These are phyloP conservation scores for Alectura lathami DNA, from an alignment of 2,113 vertebrate species.

Conservation along the genomic window DNA sequence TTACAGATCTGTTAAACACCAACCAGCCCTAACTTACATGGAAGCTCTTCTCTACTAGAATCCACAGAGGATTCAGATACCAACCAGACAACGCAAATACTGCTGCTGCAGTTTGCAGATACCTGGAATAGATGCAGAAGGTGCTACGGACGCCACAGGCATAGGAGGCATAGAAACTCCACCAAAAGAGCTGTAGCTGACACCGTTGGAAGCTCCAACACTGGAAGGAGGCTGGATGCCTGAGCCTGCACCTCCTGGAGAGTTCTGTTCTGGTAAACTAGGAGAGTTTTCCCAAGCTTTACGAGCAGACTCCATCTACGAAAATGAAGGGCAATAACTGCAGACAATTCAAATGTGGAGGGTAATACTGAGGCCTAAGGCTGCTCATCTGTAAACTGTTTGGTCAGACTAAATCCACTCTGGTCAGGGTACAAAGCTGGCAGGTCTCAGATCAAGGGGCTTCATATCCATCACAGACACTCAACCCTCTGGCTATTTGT, in stretches of 20 bases:
- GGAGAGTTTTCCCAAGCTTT: slow-evolving; percentile 99
- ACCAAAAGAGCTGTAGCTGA: slow-evolving; percentile 96
- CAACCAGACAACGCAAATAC: not conserved
- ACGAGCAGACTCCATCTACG: slow-evolving; percentile 96
- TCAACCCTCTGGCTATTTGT: not conserved
- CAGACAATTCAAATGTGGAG: not conserved
- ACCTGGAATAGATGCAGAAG: slow-evolving; percentile 98
- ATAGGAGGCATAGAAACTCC: slow-evolving; percentile 96
- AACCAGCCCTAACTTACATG: not conserved
- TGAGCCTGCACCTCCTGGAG: slow-evolving; percentile 83
- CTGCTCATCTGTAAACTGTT: not conserved
- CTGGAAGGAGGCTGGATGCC: slow-evolving; percentile 90
- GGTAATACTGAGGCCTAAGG: not conserved
- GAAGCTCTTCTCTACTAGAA: not conserved
- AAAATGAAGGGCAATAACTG: not conserved
- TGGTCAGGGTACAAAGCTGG: not conserved
- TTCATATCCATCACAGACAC: not conserved
- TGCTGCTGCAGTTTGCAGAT: not conserved
- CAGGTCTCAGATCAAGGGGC: not conserved
- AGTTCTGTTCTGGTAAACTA: slow-evolving; percentile 94
- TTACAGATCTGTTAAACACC: not conserved
- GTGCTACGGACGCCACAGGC: slow-evolving; percentile 96
- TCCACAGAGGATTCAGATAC: not conserved
- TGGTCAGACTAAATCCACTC: not conserved
- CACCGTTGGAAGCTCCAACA: slow-evolving; percentile 89